Percentiles rank a stretch among this genome's conserved stretches.
Evolutionary conservation across 2,113 vertebrate species (phyloP).

Genomic region (Cottus gobio): DNA sequence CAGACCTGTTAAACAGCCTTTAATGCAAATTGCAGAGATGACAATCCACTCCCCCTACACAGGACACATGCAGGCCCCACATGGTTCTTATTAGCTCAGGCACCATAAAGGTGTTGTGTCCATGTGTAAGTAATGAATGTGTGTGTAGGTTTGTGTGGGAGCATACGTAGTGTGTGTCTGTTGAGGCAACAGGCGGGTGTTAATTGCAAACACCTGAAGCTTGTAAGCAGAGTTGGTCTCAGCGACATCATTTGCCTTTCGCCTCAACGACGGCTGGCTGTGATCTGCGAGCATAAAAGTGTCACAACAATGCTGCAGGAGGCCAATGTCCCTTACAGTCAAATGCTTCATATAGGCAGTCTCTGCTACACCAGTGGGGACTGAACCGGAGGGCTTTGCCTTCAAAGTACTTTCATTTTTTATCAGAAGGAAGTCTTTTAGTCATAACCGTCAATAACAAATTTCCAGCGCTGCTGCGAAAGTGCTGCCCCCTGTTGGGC

Average conservation of each 20-base stretch:
- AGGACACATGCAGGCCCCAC: slow-evolving; percentile 53
- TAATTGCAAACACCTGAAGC: slow-evolving; percentile 81
- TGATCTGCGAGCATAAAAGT: slow-evolving; percentile 39
- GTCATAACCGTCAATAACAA: slow-evolving; percentile 9
- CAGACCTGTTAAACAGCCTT: slow-evolving; percentile 59
- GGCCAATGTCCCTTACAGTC: background rate
- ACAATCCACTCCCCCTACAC: slow-evolving; percentile 61
- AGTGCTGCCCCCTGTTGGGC: slow-evolving; percentile 78
- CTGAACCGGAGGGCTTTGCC: background rate
- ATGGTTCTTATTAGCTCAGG: slow-evolving; percentile 69
- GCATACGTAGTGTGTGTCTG: slow-evolving; percentile 44
- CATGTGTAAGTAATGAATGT: slow-evolving; percentile 49
- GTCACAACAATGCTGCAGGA: slow-evolving; percentile 22
- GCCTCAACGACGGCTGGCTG: slow-evolving; percentile 28
- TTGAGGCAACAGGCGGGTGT: slow-evolving; percentile 51
- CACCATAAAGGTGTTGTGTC: slow-evolving; percentile 61
- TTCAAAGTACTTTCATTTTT: background rate
- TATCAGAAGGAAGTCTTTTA: background rate
- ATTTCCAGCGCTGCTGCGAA: slow-evolving; percentile 24
- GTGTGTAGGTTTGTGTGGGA: slow-evolving; percentile 28
- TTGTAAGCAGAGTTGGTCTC: slow-evolving; percentile 56
- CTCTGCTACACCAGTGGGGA: background rate
- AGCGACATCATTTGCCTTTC: slow-evolving; percentile 43
- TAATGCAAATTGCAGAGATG: slow-evolving; percentile 67
- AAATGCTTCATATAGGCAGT: background rate